Percentiles rank a stretch among this genome's conserved stretches.
Conservation (phyloP, 2,797 vertebrate genomes). For the Dicrostonyx torquatus region DNA sequence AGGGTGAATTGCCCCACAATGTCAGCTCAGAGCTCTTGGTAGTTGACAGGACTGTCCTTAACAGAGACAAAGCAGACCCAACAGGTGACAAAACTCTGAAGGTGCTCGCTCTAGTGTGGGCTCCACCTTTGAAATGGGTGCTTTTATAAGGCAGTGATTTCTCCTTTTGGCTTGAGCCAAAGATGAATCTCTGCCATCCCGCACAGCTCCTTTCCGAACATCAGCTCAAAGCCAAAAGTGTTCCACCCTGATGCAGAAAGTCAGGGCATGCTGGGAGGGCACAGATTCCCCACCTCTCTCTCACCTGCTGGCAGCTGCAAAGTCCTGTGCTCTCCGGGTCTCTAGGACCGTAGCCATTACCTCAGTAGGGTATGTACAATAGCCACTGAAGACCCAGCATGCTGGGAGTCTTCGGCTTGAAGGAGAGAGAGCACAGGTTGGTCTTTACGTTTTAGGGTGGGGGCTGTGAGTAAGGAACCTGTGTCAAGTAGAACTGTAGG, state of each 20-base stretch:
- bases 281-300: neutral
- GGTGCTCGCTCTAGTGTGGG: neutral
- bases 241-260: neutral
- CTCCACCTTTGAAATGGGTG: neutral
- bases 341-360: neutral
- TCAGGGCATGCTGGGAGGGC: neutral
- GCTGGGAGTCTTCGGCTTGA: neutral
- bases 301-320: neutral
- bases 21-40: neutral
- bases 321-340: neutral
- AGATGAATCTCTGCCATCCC: neutral
- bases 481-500: neutral
- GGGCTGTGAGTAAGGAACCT: neutral
- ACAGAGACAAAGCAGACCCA: neutral
- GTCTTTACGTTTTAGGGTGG: neutral
- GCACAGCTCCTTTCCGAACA: neutral
- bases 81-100: neutral
- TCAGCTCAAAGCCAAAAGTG: neutral
- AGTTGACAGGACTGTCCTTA: neutral
- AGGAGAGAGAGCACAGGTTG: neutral
- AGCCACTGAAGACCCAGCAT: neutral
- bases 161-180: neutral
- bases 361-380: too few species aligned
- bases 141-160: neutral
- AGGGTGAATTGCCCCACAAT: accelerated